phyloP scores from a whole-genome alignment of 2,797 vertebrate genomes.

The Sternotherus odoratus region DNA sequence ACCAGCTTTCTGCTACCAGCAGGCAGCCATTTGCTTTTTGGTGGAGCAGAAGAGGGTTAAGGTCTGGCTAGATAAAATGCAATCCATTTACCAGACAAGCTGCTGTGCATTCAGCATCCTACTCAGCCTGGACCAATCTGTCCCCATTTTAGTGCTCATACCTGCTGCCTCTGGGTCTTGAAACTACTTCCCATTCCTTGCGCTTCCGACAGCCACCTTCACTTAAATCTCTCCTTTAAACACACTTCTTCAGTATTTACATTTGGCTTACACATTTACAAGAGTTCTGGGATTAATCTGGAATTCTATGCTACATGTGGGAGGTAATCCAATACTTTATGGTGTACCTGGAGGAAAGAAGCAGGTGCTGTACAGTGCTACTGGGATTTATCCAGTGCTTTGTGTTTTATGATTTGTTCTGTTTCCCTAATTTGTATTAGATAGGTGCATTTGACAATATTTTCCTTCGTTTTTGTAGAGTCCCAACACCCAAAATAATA shows the following conservation, averaged over 20 bases:
- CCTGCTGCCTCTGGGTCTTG: background rate
- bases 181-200: background rate
- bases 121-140: background rate
- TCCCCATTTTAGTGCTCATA: background rate
- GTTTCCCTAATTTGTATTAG: background rate
- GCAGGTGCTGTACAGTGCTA: background rate
- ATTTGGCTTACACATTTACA: background rate
- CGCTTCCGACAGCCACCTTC: background rate
- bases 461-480: conserved; percentile 8
- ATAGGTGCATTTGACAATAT: background rate
- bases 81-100: background rate
- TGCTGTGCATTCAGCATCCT: background rate
- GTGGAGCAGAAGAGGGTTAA: background rate
- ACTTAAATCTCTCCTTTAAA: background rate
- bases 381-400: background rate
- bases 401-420: background rate
- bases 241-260: background rate
- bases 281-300: background rate
- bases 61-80: background rate
- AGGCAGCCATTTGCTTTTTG: background rate
- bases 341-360: background rate
- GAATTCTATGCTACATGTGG: background rate
- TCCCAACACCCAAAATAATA: background rate
- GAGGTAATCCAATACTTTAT: background rate
- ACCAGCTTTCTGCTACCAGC: background rate